Base-by-base conservation (phyloP, 1,140 invertebrate species). In the Solenopsis invicta region DNA sequence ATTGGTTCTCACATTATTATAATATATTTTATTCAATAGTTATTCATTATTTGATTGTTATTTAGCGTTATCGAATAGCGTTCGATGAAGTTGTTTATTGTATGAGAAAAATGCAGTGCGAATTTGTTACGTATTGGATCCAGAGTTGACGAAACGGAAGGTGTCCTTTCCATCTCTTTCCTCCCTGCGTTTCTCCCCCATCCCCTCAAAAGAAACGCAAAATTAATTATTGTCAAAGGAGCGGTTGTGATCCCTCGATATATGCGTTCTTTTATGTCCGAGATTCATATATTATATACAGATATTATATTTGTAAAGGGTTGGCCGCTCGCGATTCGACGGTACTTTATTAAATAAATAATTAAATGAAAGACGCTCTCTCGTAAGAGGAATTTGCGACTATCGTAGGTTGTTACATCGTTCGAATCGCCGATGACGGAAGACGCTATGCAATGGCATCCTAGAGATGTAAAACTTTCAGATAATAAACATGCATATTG, bases 401-500 rank as follows among this genome's bases (percentile, higher is more conserved):
- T 75, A 84, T 69, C 52, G n/a, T 88, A 48, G 75, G 12, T 78
- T 81, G 81, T 89, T 88, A 75, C 84, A 66, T 54, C 86, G 86
- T 89, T 92, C 87, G 91, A 92, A 91, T 94, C 90, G 59, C 9
- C 21, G 64, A 54, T 93, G 88, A 80, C 89, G 80, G 90, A 87
- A 85, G 78, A 89, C 87, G 91, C 90, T 89, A 74, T 91, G 89
- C 87, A 87, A 91, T 93, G 88, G 92, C 92, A 94, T 94, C 93
- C 90, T 93, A 77, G 92, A 93, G 91, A 94, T 95, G 92, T 93
- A 94, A 91, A 90, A 93, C 93, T 93, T 94, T 94, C 92, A 94
- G 91, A 94, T 93, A 95, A 95, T 95, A 95, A 95, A 95, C 92
- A 93, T 95, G 92, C 94, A 93, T 95, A 94, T 94, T 95, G 93